phyloP scores from a whole-genome alignment of 2,888 invertebrate genomes.

The Fabriciana adippe region DNA sequence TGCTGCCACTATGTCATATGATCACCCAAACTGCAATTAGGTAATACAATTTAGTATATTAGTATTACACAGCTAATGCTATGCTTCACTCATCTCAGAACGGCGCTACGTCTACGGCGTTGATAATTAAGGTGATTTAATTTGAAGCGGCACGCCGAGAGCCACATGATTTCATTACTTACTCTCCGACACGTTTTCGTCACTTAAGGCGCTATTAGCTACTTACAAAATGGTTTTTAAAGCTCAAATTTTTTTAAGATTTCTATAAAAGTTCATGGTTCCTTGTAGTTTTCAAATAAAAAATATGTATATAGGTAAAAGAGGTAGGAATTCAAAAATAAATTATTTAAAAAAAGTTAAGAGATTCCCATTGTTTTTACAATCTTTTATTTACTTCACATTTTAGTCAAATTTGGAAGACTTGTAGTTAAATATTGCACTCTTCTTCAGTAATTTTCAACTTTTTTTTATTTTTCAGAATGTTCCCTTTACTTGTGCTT shows the following conservation, averaged over 20 bases:
- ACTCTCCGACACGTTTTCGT: conserved; percentile 58
- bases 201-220: conserved; percentile 20
- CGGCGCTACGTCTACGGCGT: conserved; percentile 37
- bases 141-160: conserved; percentile 62
- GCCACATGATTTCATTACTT: conserved; percentile 71
- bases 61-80: conserved; percentile 22
- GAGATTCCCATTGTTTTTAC: too few relatives aligned
- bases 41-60: conserved; percentile 15
- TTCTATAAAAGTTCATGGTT: neutral
- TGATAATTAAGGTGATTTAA: conserved; percentile 71
- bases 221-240: conserved; percentile 13
- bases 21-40: conserved; percentile 7
- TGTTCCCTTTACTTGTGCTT: too few relatives aligned
- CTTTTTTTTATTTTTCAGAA: too few relatives aligned
- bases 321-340: too few relatives aligned
- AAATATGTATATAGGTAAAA: too few relatives aligned
- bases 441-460: too few relatives aligned
- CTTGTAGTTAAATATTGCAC: too few relatives aligned
- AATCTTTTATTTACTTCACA: too few relatives aligned
- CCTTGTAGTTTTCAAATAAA: too few relatives aligned
- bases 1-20: neutral
- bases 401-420: too few relatives aligned
- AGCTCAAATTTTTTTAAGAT: neutral
- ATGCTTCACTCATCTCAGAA: conserved; percentile 28
- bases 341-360: too few relatives aligned